Base-by-base conservation (phyloP, 2,888 invertebrate genomes). In the Agriopis marginaria region DNA sequence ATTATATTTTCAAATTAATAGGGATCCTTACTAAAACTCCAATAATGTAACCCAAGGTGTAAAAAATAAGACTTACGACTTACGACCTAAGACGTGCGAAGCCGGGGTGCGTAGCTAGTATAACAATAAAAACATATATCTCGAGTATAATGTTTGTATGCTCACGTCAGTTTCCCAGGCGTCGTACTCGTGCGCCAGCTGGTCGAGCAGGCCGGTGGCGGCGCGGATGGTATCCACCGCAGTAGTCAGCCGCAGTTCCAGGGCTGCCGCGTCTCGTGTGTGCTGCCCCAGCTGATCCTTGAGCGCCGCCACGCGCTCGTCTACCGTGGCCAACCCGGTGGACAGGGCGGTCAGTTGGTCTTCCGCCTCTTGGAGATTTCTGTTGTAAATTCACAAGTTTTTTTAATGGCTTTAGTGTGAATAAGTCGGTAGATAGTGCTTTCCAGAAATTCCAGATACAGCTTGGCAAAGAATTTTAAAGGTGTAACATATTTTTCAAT, bases 211-310 rank as follows among this genome's bases (percentile, higher is more conserved):
- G 0, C 96, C 96, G 23, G 71, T 70, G 75, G 86, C 85, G 97
- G 97, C 0, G 98, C 98, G 17, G 97, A 99, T 95, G 0, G 97
- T 98, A 75, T 96, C 96, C 74, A 97, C 96, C 0, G 97, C 97
- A 79, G 96, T 96, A 62, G 96, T 96, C 42, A 99, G 93, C 76
- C 96, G 96, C 63, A 98, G 96, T 88, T 99, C 98, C 50, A 99
- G 95, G 79, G 98, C 97, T 2, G 99, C 99, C 0, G 99, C 99
- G 88, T 99, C 99, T 78, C 98, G 97, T 0, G 99, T 98, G 85
- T 98, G 97, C 47, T 96, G 96, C 61, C 99, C 97, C 7, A 98
- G 91, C 83, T 97, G 96, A 63, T 95, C 95, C 78, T 98, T 97
- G 49, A 98, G 89, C 69, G 97, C 95, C 0, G 96, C 95, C 0